These are phyloP conservation scores for Xestia ashworthii DNA, from an alignment of 2,888 invertebrate species.

Conservation along the genomic window DNA sequence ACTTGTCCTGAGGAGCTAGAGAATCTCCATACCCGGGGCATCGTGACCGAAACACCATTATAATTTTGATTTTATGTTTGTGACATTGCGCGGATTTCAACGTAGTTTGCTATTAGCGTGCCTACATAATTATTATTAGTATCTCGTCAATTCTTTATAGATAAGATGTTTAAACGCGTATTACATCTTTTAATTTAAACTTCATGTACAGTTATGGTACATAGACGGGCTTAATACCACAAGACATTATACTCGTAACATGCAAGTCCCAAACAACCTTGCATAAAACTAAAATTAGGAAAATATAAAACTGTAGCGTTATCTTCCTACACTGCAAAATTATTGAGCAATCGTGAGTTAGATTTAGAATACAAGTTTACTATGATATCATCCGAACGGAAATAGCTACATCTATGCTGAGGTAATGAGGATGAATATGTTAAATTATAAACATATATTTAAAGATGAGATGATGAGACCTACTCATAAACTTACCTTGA, in stretches of 20 bases:
- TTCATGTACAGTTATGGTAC: neutral
- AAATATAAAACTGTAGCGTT: constrained; percentile 4
- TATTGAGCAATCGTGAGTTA: constrained; percentile 37
- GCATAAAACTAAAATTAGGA: constrained; percentile 3
- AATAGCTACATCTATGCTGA: constrained; percentile 45
- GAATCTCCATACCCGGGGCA: neutral
- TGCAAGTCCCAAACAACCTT: neutral
- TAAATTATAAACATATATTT: constrained; percentile 16
- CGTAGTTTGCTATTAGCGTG: too few relatives aligned
- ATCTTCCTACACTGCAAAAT: constrained; percentile 8
- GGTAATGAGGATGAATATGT: constrained; percentile 28
- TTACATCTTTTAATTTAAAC: neutral
- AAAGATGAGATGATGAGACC: constrained; percentile 7
- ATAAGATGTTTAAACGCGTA: neutral
- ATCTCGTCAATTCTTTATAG: neutral
- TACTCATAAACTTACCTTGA: constrained; percentile 16
- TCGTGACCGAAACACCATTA: neutral
- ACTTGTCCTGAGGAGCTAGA: neutral
- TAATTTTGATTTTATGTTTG: neutral
- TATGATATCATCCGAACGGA: constrained; percentile 49
- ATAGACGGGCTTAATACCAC: neutral
- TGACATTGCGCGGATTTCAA: neutral
- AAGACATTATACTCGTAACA: neutral
- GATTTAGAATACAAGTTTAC: constrained; percentile 26
- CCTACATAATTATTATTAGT: neutral